These are phyloP conservation scores for Ciconia stormi DNA, from an alignment of 2,113 vertebrate genomes.

Conservation along the genomic window DNA sequence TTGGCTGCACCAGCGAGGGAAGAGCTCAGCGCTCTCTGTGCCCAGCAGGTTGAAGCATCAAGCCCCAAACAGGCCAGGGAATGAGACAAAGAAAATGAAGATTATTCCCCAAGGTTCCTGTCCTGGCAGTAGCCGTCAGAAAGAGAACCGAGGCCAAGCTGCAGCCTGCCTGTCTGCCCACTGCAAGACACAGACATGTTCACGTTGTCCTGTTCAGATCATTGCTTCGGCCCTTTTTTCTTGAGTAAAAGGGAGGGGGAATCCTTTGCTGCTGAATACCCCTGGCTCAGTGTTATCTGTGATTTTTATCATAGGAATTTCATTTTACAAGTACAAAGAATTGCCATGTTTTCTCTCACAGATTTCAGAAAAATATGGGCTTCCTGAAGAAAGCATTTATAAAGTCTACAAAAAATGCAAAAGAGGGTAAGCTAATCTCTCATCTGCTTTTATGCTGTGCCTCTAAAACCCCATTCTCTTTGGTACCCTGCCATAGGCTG, in stretches of 20 bases:
- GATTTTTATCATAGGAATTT: background rate
- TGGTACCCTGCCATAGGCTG: background rate
- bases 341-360: constrained; percentile 58
- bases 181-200: background rate
- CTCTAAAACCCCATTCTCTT: background rate
- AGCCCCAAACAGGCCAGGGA: background rate
- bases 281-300: background rate
- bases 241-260: background rate
- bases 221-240: background rate
- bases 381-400: constrained; percentile 91
- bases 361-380: constrained; percentile 98
- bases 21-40: background rate
- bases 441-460: background rate
- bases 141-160: background rate
- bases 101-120: background rate
- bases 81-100: background rate
- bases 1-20: background rate
- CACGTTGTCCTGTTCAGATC: background rate
- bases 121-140: background rate
- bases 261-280: background rate
- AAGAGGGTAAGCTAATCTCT: constrained; percentile 87
- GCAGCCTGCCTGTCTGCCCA: background rate
- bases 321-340: constrained; percentile 4
- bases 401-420: constrained; percentile 99
- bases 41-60: background rate